Evolutionary conservation across 2,113 vertebrate species (phyloP), one percentile per base, ranked within the genome.

Genomic region (Alouatta palliata): DNA sequence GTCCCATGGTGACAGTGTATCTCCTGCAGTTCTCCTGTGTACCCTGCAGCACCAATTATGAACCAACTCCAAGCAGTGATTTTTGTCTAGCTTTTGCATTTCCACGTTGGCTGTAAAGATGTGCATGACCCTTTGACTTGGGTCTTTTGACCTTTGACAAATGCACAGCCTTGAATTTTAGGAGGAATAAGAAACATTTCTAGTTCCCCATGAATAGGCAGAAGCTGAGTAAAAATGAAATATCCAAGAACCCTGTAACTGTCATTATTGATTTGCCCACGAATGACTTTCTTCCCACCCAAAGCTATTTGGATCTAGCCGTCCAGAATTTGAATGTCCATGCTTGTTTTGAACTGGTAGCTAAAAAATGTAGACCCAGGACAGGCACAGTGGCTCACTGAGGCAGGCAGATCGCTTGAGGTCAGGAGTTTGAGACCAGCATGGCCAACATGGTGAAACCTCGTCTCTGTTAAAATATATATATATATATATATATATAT

Each of bases 11-110:
- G 17, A 6, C 0, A 1, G 27, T 20, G 0, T 10, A 54, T 86
- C 91, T 87, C 56, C 81, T 94, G 77, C 27, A 64, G 35, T 77
- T 89, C 96, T 71, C 21, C 40, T 77, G 90, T 85, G 35, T 61
- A 12, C 25, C 79, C 77, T n/a, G 61, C 35, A 6, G 5, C 49
- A 23, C 0, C 0, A 54, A 91, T 91, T 54, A 64, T 8, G 1
- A 52, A 76, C 94, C 27, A 3, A 52, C 49, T 21, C 54, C 94
- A 87, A 20, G 23, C 37, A 25, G 19, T 1, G 89, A 45, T 47
- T 95, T 90, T 96, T 27, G 49, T 96, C 27, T 21, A 64, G 23
- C 49, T 81, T 52, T 71, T 7, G 23, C 40, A 40, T 68, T 68
- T 80, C 45, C 61, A 30, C 12, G 0, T 70, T 17, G 77, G 85